Evolutionary conservation across 2,113 vertebrate species (phyloP).

Genomic region (Nibea albiflora): DNA sequence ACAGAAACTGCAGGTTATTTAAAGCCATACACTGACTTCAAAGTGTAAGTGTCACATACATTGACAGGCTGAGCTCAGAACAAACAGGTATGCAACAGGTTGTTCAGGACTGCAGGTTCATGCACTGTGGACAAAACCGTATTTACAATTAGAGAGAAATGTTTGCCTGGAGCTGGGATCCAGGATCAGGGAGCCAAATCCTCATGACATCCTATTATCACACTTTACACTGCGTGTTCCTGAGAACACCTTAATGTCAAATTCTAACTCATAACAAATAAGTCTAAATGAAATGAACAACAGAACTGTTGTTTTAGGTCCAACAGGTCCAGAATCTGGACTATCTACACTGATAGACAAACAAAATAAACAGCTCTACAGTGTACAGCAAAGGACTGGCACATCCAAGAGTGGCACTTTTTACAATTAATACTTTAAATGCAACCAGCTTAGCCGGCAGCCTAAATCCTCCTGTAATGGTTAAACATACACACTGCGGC

Average conservation of each 20-base stretch:
- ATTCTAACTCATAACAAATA: background rate
- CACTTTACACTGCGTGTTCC: background rate
- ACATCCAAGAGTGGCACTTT: background rate
- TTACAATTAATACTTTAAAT: constrained; percentile 23
- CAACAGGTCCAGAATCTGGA: background rate
- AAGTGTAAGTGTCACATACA: constrained; percentile 6
- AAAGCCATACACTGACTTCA: constrained; percentile 14
- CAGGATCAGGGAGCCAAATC: background rate
- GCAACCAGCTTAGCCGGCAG: background rate
- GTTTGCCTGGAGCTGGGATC: constrained; percentile 32
- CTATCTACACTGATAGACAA: background rate
- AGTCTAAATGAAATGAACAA: background rate
- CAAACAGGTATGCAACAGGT: constrained; percentile 26
- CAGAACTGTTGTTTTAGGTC: background rate
- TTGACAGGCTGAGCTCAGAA: background rate
- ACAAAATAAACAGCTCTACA: background rate
- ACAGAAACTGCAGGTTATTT: background rate
- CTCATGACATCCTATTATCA: background rate
- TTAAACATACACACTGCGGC: background rate
- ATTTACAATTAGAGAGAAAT: constrained; percentile 4
- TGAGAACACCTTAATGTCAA: background rate
- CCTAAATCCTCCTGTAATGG: background rate
- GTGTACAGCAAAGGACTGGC: background rate
- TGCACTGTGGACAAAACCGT: background rate
- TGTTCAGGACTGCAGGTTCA: background rate